Evolutionary conservation across 2,888 invertebrate genomes (phyloP).

Genomic region (Xiphydria camelus): DNA sequence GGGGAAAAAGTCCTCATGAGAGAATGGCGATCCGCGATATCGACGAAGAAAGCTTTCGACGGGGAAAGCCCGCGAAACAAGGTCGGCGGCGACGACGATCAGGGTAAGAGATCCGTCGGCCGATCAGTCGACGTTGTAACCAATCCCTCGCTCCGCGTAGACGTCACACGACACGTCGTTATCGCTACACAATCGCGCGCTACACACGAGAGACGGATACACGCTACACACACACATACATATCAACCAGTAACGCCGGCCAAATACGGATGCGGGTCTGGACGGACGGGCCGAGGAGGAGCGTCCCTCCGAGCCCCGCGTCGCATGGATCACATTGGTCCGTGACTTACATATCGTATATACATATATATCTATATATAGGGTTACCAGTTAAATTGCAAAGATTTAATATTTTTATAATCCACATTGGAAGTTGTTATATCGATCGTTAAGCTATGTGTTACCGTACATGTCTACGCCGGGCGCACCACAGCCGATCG

Average conservation of each 20-base stretch:
- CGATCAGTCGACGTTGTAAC: no score
- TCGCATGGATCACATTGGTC: slow-evolving; percentile 63
- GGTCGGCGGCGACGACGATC: no score
- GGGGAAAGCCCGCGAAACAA: no score
- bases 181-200: no score
- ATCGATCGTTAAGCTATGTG: slow-evolving; percentile 48
- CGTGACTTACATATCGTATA: slow-evolving; percentile 55
- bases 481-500: no score
- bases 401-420: slow-evolving; percentile 61
- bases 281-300: slow-evolving; percentile 8
- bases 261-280: slow-evolving; percentile 35
- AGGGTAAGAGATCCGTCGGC: no score
- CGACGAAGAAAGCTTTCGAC: no score
- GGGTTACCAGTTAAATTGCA: slow-evolving; percentile 34
- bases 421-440: slow-evolving; percentile 65
- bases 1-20: no score
- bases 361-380: slow-evolving; percentile 20
- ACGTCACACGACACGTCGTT: no score
- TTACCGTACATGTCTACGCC: no score
- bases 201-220: not conserved
- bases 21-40: no score
- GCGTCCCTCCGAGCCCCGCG: slow-evolving; percentile 42
- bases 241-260: slow-evolving; percentile 45
- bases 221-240: slow-evolving; percentile 1
- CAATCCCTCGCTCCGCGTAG: no score